Percentiles rank a stretch among this genome's conserved stretches.
Conservation (phyloP, 2,888 invertebrate species). For the Drosophila planitibia region DNA sequence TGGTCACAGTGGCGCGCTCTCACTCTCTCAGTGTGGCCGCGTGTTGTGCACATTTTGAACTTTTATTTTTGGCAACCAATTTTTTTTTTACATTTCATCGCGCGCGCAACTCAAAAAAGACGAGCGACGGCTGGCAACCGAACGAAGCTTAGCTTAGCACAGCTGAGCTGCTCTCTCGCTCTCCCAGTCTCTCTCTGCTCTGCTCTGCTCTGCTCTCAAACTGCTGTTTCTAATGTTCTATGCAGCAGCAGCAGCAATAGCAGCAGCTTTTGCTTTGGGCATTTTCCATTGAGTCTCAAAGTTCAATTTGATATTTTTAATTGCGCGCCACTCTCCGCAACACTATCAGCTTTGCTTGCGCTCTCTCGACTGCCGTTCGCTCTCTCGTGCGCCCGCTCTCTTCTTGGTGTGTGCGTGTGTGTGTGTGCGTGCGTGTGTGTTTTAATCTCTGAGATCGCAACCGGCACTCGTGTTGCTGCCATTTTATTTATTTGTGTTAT, state of each 20-base stretch:
- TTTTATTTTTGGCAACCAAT: constrained; percentile 73
- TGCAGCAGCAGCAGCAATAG: constrained; percentile 25
- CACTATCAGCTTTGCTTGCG: constrained; percentile 5
- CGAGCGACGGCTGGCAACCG: constrained; percentile 5
- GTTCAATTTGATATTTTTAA: constrained; percentile 70
- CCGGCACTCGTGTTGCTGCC: constrained; percentile 42
- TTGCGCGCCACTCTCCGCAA: constrained; percentile 36
- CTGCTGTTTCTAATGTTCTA: constrained; percentile 43
- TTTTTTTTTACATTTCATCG: constrained; percentile 42
- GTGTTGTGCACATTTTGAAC: constrained; percentile 59
- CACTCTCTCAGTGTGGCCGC: constrained; percentile 44
- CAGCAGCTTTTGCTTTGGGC: constrained; percentile 66
- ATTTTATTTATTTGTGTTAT: constrained; percentile 78
- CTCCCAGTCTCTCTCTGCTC: constrained; percentile 2
- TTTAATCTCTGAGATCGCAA: constrained; percentile 37
- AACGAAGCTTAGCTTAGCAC: constrained; percentile 19
- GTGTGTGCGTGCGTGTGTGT: not conserved
- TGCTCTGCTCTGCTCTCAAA: constrained; percentile 8
- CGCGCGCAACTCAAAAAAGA: constrained; percentile 68
- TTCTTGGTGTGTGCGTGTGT: not conserved
- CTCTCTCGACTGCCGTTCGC: constrained; percentile 1
- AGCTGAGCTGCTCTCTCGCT: constrained; percentile 26
- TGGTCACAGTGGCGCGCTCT: constrained; percentile 13
- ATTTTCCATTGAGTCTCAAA: constrained; percentile 78
- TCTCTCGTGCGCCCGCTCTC: constrained; percentile 7